Evolutionary conservation across 2,888 invertebrate genomes (phyloP).

Genomic region (Phortica okadai): DNA sequence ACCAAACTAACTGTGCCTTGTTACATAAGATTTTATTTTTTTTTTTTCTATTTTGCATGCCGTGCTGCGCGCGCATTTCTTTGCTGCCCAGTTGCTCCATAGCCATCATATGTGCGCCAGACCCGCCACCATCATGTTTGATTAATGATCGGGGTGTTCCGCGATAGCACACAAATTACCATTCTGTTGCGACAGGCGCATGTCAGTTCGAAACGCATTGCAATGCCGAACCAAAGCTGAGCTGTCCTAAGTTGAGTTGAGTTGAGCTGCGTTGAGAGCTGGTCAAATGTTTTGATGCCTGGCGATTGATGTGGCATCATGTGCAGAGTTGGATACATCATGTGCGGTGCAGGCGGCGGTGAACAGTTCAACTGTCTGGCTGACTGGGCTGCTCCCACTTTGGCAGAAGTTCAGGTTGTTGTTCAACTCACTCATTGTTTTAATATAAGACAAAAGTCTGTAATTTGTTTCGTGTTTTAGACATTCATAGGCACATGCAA

Average conservation of each 20-base stretch:
- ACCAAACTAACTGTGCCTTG: conserved; percentile 9
- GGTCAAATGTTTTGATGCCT: conserved; percentile 45
- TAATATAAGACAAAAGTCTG: conserved; percentile 47
- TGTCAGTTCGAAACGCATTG: conserved; percentile 55
- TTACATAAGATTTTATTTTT: conserved; percentile 37
- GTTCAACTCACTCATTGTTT: conserved; percentile 25
- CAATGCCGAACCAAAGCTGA: neutral
- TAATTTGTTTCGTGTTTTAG: conserved; percentile 44
- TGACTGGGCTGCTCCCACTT: conserved; percentile 22
- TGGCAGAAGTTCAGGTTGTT: conserved; percentile 32
- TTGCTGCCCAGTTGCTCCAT: neutral
- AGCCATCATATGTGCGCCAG: neutral
- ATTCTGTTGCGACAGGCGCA: conserved; percentile 68
- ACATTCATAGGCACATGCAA: conserved; percentile 22
- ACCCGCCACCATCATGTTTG: conserved; percentile 52
- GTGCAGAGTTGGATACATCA: neutral
- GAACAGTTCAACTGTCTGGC: conserved; percentile 22
- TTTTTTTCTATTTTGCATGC: neutral
- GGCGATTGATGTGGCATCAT: conserved; percentile 36
- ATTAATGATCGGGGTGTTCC: conserved; percentile 65
- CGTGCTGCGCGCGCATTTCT: conserved; percentile 7
- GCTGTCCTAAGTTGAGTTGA: conserved; percentile 12
- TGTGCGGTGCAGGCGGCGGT: neutral
- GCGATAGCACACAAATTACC: conserved; percentile 64
- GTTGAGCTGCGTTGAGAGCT: conserved; percentile 28